Base-by-base conservation (phyloP, 2,797 vertebrate species). In the Heliangelus exortis region DNA sequence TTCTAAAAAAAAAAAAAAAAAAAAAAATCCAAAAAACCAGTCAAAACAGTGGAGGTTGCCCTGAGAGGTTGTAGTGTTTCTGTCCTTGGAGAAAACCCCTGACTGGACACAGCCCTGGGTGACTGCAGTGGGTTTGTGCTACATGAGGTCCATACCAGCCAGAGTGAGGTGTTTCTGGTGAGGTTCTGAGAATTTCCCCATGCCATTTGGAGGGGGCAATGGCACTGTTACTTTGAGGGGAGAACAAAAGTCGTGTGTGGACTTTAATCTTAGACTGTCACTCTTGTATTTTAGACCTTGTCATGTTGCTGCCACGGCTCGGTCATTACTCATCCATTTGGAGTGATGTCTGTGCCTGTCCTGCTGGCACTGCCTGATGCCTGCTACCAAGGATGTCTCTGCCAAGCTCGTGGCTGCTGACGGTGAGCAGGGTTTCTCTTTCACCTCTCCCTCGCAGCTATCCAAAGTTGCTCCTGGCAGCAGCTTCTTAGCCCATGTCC, bases 71-170 rank as follows among this genome's bases (percentile, higher is more conserved):
- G 53, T 51, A 29, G 36, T 65, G 12, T 20, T n/a, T 79, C 18
- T 12, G 6, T 41, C 10, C 20, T 57, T 21, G 29, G 8, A 68
- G 16, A 21, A 25, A 41, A 4, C 74, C 19, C 31, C 41, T 17
- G n/a, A 17, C 3, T 1, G 6, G 26, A 31, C 6, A 5, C 28
- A 2, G 8, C 5, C 9, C 14, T 1, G 1, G 57, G 9, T 2
- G 3, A 39, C 12, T 88, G 58, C 36, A 66, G 50, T 21, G 12
- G 9, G 10, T 5, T 10, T 75, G 26, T 1, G 2, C 20, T 80
- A 6, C 7, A 21, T 22, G 47, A 7, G 15, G 29, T 59, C 47
- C 22, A 61, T 73, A 43, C 1, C 3, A 54, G 14, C 20, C 0
- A 0, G 15, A 20, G 36, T 0, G 1, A 26, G 39, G 39, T 41